Evolutionary conservation across 2,888 invertebrate genomes (phyloP), one percentile per base, ranked within the genome.

Genomic region (Diadegma fenestrale): DNA sequence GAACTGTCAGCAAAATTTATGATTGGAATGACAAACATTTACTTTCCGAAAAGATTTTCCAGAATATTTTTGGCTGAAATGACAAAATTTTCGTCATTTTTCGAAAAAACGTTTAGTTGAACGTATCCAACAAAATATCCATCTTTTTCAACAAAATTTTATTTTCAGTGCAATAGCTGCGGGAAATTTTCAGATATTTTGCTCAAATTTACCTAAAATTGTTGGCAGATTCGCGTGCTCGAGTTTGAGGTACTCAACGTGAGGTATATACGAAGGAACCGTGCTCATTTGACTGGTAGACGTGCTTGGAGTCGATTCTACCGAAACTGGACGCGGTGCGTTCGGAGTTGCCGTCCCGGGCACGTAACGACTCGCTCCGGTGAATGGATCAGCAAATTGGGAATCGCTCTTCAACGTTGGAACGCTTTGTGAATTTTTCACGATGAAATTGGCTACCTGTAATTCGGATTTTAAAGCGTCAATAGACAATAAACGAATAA

Each of bases 391-490:
- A 48, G 94, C 91, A 88, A 95, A 93, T 86, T 80, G 94, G 85
- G 90, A 83, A 80, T 87, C 87, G 22, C 88, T 82, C 76, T 89
- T 90, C 48, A 91, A 87, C 88, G 87, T 87, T 86, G 90, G 90
- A 33, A 87, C 89, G 72, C 85, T 87, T 73, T 90, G 88, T 33
- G 97, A 96, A 93, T 99, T 99, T 86, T 96, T 97, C 2, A 98
- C 95, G 84, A 99, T 98, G 93, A 99, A 99, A 94, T 98, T 97
- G 7, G 98, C 98, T 30, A 99, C 97, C 95, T 96, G 94, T 66
- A 73, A 86, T 63, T 72, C 26, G 19, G 4, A 33, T 43, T 22
- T 33, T 33, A 0, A 8, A 12, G 66, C 14, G 22, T 68, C 26
- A 43, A 66, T 22, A 2, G 0, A 66, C 19, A 41, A 41, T 19